Evolutionary conservation across 2,888 invertebrate species (phyloP), one percentile per base, ranked within the genome.

Genomic region (Choreutis nemorana): DNA sequence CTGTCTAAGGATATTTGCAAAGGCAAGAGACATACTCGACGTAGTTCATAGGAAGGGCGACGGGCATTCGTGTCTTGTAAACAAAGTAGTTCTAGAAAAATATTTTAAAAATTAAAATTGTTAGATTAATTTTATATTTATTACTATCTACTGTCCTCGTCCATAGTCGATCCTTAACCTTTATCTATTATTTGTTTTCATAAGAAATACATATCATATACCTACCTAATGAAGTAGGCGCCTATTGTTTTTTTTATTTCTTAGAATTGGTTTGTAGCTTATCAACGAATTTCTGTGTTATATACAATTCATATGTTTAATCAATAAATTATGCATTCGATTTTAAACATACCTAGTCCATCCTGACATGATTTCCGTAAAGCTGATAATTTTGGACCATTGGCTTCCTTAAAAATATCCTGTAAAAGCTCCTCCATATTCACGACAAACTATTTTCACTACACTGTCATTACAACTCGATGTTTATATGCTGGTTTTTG

Each of bases 1-100:
- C 89, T 91, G 65, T 96, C 95, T 46, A 97, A 77, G 14, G 94
- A 90, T 48, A 91, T 81, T 67, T 94, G 94, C 44, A 97, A 79
- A 2, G 94, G 90, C 44, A 87, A 81, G 47, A 96, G 84, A 70
- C 95, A 95, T 40, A 87, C 88, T 34, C 91, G 87, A 45, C 94
- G 83, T 39, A 94, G 63, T 64, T 94, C 93, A 73, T 90, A 86
- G 24, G 92, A 90, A 18, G 91, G 88, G 54, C 89, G 90, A 38
- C 92, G 83, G 30, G 87, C 79, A 48, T 78, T 83, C 50, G 88
- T 90, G 59, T 89, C 89, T 80, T 92, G 92, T 33, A 87, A 83
- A 58, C 88, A 88, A 40, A 94, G 78, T 50, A 91, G 83, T 73
- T 92, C 94, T 94, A n/a, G 53, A 2, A 32, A 40, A 29, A 27